These are phyloP conservation scores for Myotis findleyi DNA, from an alignment of 2,797 vertebrate genomes.

Conservation along the genomic window DNA sequence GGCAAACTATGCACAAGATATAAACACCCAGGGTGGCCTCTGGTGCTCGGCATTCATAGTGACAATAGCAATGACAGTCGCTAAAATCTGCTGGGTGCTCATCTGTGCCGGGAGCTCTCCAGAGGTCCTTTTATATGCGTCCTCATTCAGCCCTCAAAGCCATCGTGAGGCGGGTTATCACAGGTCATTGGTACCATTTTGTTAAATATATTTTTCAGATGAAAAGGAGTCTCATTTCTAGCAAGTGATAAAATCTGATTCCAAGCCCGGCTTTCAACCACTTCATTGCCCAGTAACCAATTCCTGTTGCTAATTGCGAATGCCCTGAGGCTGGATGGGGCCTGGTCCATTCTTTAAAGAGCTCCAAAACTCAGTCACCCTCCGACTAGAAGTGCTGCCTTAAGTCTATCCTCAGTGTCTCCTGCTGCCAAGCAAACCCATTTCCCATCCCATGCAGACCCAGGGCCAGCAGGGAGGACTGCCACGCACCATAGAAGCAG, in stretches of 20 bases:
- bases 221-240: background rate
- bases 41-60: background rate
- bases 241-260: background rate
- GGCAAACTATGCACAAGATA: accelerated
- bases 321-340: background rate
- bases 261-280: background rate
- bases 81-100: accelerated
- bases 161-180: accelerated
- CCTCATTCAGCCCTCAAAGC: background rate
- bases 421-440: background rate
- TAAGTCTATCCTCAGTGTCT: background rate
- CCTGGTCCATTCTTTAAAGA: background rate
- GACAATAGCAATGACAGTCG: background rate
- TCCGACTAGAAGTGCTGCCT: background rate
- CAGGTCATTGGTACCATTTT: background rate
- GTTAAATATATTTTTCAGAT: background rate
- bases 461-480: accelerated
- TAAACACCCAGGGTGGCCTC: background rate
- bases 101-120: background rate
- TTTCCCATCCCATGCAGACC: background rate
- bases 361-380: background rate
- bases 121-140: background rate
- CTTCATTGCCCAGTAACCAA: background rate
- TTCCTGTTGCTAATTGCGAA: background rate
- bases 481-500: conserved; percentile 65